Evolutionary conservation across 2,113 vertebrate species (phyloP).

Genomic region (Nothoprocta pentlandii): DNA sequence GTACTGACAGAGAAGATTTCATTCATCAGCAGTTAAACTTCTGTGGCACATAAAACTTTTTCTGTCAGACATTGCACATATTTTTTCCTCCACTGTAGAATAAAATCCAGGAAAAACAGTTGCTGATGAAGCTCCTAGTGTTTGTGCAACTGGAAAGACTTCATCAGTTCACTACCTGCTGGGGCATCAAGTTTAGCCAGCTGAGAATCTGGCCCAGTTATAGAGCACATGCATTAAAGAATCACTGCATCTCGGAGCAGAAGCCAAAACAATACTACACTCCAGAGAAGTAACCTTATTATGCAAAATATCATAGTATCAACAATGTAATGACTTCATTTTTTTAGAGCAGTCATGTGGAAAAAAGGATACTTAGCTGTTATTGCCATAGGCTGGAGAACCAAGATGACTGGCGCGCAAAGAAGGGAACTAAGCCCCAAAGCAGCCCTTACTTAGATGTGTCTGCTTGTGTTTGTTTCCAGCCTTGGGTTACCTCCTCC

Average conservation of each 20-base stretch:
- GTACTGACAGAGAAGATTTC: conserved; percentile 41
- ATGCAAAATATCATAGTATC: not conserved
- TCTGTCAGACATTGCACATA: not conserved
- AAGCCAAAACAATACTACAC: not conserved
- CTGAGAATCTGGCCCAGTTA: not conserved
- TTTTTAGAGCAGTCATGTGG: conserved; percentile 7
- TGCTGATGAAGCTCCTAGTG: not conserved
- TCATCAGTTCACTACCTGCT: not conserved
- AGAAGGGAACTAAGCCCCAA: not conserved
- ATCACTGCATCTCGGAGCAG: not conserved
- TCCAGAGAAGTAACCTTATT: not conserved
- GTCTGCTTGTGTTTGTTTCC: not conserved
- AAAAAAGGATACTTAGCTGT: conserved; percentile 1
- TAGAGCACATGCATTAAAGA: not conserved
- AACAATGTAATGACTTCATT: not conserved
- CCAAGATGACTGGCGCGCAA: not conserved
- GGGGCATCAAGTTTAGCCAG: not conserved
- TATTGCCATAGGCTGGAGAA: not conserved
- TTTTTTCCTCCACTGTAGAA: not conserved
- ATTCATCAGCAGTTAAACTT: conserved; percentile 16
- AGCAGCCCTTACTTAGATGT: not conserved
- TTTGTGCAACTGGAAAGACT: not conserved
- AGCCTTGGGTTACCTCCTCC: not conserved
- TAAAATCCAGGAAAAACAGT: conserved; percentile 10
- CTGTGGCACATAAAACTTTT: conserved; percentile 31